Base-by-base conservation (phyloP, 2,888 invertebrate species). In the Aethes cnicana region DNA sequence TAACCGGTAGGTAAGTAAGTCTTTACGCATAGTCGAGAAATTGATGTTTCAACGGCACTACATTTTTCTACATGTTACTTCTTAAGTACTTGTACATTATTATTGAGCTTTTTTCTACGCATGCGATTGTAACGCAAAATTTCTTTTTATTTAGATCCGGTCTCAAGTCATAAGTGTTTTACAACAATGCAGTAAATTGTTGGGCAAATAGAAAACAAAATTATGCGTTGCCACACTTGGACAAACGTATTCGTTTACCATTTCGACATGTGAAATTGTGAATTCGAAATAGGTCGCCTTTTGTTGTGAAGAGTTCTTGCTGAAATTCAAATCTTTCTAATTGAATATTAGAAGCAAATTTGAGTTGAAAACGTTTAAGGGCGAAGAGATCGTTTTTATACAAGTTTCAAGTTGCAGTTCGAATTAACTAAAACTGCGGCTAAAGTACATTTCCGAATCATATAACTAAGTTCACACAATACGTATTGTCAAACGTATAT, bases 141-240 rank as follows among this genome's bases (percentile, higher is more conserved):
- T n/a, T n/a, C n/a, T n/a, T n/a, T n/a, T n/a, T n/a, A 26, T 9
- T 41, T 26, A 16, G 20, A 20, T 33, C 35, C 33, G 26, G 35
- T 20, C 16, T 5, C 18, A 39, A 35, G 14, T 7, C 26, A 48
- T 49, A 49, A 49, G 42, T 35, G 26, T 49, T 35, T 14, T 9
- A 9, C 14, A 42, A 41, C 41, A 41, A 32, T 32, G 25, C 12
- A 16, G 11, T 28, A 25, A 20, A 35, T 21, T 42, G 8, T 11
- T 11, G 20, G 16, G 20, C 33, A 49, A 49, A 49, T 49, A 42
- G 48, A 49, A 42, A 42, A 42, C 25, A 7, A 14, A n/a, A 41
- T 33, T 33, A 44, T 48, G 18, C 26, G 33, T 41, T 26, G 20
- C 11, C 12, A 35, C 42, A 49, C 41, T 35, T 49, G 50, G 16